These are phyloP conservation scores for Drosophila anomelani DNA, from an alignment of 2,888 invertebrate species.

Conservation along the genomic window DNA sequence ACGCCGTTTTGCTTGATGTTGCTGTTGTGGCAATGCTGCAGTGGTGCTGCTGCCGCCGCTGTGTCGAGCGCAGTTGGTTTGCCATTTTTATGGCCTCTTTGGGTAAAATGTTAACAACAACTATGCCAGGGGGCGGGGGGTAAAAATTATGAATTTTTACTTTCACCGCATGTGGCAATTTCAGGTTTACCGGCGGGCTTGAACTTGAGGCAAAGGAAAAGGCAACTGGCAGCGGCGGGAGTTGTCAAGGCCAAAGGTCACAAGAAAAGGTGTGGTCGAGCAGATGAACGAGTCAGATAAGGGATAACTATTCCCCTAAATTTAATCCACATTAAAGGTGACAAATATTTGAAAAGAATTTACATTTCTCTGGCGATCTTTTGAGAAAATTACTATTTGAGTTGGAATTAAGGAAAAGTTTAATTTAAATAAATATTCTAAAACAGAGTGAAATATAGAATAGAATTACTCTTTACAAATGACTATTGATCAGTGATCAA, in stretches of 20 bases:
- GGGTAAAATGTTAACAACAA: slow-evolving; percentile 57
- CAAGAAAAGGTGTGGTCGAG: slow-evolving; percentile 66
- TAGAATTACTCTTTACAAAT: background rate
- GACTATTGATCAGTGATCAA: too few species aligned
- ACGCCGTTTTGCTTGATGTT: slow-evolving; percentile 20
- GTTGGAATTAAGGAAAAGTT: background rate
- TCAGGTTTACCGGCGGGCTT: slow-evolving; percentile 61
- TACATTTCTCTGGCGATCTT: background rate
- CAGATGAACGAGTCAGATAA: slow-evolving; percentile 45
- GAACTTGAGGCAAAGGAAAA: slow-evolving; percentile 69
- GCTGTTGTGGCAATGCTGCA: background rate
- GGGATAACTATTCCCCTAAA: background rate
- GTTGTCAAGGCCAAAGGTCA: slow-evolving; percentile 73
- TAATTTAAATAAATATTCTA: background rate
- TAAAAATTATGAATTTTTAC: slow-evolving; percentile 83
- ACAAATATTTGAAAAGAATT: slow-evolving; percentile 7
- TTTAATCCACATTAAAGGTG: slow-evolving; percentile 3
- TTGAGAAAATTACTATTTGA: background rate
- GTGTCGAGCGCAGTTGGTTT: slow-evolving; percentile 54
- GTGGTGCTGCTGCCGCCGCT: slow-evolving; percentile 15
- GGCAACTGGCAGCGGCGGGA: slow-evolving; percentile 39
- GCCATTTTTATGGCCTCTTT: slow-evolving; percentile 71
- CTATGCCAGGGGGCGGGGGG: slow-evolving; percentile 50
- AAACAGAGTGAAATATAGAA: background rate
- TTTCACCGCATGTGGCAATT: slow-evolving; percentile 81